Base-by-base conservation (phyloP, 1,140 invertebrate species). In the Papilio aristodemus region DNA sequence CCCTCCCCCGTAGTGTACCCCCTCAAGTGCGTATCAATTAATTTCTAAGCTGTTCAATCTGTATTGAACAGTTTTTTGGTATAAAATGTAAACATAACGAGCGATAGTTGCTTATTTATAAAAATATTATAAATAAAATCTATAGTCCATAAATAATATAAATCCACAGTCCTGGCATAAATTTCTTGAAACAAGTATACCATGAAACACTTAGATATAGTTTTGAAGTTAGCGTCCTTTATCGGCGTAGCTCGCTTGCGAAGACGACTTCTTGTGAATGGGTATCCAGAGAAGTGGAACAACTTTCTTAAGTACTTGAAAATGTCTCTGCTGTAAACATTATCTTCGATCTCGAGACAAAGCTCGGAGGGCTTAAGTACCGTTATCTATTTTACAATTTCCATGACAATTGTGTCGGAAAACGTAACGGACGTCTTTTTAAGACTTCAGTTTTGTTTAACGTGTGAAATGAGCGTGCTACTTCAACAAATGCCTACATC, bases 351-450 rank as follows among this genome's bases (percentile, higher is more conserved):
- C 46, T 54, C 46, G 46, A 54, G 8, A 54, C 46, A 54, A 54
- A 54, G 19, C 19, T 22, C 11, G n/a, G 38, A 32, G 27, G 8
- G 9, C 46, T 54, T 54, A 54, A 54, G 46, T 54, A 54, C 22
- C 46, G 19, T 54, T 54, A 54, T 54, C 46, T 54, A 22, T 54
- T 54, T 54, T 54, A 54, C 46, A 54, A 54, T 54, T 54, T 54
- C 46, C 46, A 54, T 4, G 46, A 54, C 46, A 54, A 54, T 54
- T 54, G 46, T 22, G 17, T 54, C 11, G 46, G 46, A 54, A 54
- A 54, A 11, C 46, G 46, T 54, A 54, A 54, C 19, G 19, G 9
- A n/a, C 46, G 46, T 54, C 13, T 25, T 4, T 54, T 54, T 54
- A 43, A 54, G 19, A 2, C 8, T 22, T 10, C 17, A 5, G 11